Percentiles rank a stretch among this genome's conserved stretches.
phyloP scores from a whole-genome alignment of 2,797 vertebrate species.

The Lagocephalus sceleratus region DNA sequence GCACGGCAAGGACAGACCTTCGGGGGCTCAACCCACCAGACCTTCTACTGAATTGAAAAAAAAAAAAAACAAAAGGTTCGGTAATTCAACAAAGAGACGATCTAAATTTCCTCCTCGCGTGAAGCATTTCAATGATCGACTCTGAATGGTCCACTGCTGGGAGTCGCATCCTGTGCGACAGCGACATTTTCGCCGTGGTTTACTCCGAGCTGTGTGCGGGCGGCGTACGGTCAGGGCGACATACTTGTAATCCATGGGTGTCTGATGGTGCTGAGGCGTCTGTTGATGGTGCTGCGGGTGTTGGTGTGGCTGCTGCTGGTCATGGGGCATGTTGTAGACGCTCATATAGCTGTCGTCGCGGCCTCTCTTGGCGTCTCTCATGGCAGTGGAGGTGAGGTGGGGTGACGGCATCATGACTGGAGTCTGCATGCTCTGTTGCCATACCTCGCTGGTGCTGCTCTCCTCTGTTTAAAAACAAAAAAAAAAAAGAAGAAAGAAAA shows the following conservation, averaged over 20 bases:
- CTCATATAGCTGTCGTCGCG: conserved; percentile 95
- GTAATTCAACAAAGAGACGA: too few species aligned
- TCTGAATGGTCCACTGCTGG: not conserved
- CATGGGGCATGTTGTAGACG: conserved; percentile 92
- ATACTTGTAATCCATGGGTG: conserved; percentile 97
- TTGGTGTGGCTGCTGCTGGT: conserved; percentile 80
- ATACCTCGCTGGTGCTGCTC: conserved; percentile 94
- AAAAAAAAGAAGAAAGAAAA: not conserved
- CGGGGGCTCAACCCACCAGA: too few species aligned
- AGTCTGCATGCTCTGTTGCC: conserved; percentile 93
- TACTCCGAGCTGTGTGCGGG: not conserved
- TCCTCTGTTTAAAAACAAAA: conserved; percentile 80
- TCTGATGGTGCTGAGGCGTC: conserved; percentile 84
- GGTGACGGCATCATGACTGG: conserved; percentile 97
- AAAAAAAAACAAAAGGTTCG: too few species aligned
- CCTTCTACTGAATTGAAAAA: too few species aligned
- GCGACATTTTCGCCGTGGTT: not conserved
- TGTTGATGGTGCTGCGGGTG: conserved; percentile 75
- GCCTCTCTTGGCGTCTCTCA: conserved; percentile 94
- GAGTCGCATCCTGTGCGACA: too few species aligned
- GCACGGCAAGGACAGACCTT: too few species aligned
- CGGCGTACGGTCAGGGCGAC: conserved; percentile 15
- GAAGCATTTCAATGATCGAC: too few species aligned
- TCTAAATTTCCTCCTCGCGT: too few species aligned
- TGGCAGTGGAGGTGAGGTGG: conserved; percentile 95